These are phyloP conservation scores for Enteromius treurensis DNA, from an alignment of 2,797 vertebrate species.

Conservation along the genomic window DNA sequence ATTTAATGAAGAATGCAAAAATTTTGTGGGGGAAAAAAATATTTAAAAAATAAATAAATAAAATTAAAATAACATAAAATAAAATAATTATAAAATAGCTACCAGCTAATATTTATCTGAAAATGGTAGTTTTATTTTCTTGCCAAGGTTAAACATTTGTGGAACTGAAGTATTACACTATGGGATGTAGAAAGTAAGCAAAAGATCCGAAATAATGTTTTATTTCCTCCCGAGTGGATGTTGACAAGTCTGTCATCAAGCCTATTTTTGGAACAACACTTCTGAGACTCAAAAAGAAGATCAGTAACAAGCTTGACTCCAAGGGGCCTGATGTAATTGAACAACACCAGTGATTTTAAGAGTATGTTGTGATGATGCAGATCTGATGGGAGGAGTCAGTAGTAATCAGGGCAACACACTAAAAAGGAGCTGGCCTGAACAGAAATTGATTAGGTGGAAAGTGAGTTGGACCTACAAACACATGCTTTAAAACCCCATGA, in stretches of 20 bases:
- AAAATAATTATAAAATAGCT: not conserved
- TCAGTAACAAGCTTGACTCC: not conserved
- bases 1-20: too few relatives aligned
- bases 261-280: not conserved
- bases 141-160: not conserved
- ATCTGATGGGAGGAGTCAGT: constrained; percentile 69
- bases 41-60: not conserved
- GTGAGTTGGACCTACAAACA: constrained; percentile 15
- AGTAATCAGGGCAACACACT: constrained; percentile 74
- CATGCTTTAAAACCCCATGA: constrained; percentile 3
- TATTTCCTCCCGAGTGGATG: not conserved
- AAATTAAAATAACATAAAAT: not conserved
- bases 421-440: constrained; percentile 65
- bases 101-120: not conserved
- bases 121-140: not conserved
- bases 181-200: not conserved
- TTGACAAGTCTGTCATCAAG: not conserved
- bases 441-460: constrained; percentile 65
- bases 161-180: not conserved
- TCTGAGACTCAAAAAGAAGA: not conserved
- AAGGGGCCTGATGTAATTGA: not conserved
- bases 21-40: too few relatives aligned
- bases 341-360: constrained; percentile 69
- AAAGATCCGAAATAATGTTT: not conserved
- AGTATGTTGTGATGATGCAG: constrained; percentile 68